Percentiles rank a stretch among this genome's conserved stretches.
phyloP scores from a whole-genome alignment of 37 sponge, comb jelly and placozoan species.

The Ephydatia muelleri region DNA sequence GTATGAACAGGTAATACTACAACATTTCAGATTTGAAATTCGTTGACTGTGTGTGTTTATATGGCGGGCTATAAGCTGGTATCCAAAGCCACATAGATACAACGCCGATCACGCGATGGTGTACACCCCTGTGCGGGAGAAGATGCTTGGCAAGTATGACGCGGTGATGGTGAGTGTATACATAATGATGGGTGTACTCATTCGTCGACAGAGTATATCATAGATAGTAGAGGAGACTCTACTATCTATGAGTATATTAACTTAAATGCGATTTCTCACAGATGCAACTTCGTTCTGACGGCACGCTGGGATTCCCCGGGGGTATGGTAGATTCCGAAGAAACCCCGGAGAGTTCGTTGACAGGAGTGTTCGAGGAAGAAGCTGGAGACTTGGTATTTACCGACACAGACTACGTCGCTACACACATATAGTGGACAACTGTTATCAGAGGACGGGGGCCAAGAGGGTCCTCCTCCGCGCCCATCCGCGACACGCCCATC shows the following conservation, averaged over 20 bases:
- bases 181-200: no score
- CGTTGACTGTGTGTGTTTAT: no score
- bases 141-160: slow-evolving; percentile 47
- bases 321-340: slow-evolving; percentile 81
- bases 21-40: no score
- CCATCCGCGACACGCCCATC: no score
- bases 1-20: no score
- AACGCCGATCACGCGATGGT: slow-evolving; percentile 76
- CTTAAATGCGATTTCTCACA: no score
- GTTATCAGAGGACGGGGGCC: slow-evolving; percentile 56
- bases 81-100: no score
- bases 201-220: no score
- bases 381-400: slow-evolving; percentile 20
- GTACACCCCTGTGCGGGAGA: slow-evolving; percentile 46
- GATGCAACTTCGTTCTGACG: slow-evolving; percentile 93
- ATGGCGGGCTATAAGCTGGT: no score
- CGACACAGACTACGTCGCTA: slow-evolving; percentile 50
- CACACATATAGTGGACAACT: slow-evolving; percentile 45
- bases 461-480: slow-evolving; percentile 41
- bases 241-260: no score
- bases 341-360: slow-evolving; percentile 60
- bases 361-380: slow-evolving; percentile 65
- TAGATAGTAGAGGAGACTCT: no score
- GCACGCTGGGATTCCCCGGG: slow-evolving; percentile 86
- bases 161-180: slow-evolving; percentile 54